These are phyloP conservation scores for Entomobrya proxima DNA, from an alignment of 2,888 invertebrate genomes.

Conservation along the genomic window DNA sequence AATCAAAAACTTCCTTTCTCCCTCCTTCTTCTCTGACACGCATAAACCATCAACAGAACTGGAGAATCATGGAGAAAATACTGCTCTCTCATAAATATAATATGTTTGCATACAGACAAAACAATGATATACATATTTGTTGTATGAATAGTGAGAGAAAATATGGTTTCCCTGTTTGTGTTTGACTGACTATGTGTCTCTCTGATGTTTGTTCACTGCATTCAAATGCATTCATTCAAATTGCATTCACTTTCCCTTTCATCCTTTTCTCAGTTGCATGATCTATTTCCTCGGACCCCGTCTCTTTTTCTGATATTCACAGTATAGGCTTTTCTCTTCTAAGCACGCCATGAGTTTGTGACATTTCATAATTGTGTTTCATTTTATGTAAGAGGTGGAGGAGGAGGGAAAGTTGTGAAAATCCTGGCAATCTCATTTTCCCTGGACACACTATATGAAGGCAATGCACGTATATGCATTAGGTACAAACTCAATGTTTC, in stretches of 20 bases:
- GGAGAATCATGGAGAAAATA: background rate
- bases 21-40: background rate
- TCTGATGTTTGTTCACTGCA: conserved; percentile 53
- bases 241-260: conserved; percentile 50
- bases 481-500: background rate
- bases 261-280: conserved; percentile 31
- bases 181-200: conserved; percentile 4
- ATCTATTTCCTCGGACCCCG: conserved; percentile 33
- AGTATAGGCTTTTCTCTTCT: conserved; percentile 5
- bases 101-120: background rate
- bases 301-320: conserved; percentile 39
- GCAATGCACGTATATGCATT: background rate
- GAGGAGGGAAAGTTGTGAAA: conserved; percentile 23
- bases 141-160: background rate
- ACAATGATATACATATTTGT: background rate
- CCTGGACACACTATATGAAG: background rate
- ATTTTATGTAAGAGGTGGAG: background rate
- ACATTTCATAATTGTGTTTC: conserved; percentile 54
- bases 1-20: conserved; percentile 41
- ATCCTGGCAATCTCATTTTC: conserved; percentile 22
- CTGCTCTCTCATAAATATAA: background rate
- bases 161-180: conserved; percentile 12
- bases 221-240: conserved; percentile 53
- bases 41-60: background rate
- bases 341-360: conserved; percentile 35